A percentile compares a stretch with the other conserved stretches of the same genome.
These are phyloP conservation scores for Hymenochirus boettgeri DNA, from an alignment of 2,113 vertebrate genomes.

Conservation along the genomic window DNA sequence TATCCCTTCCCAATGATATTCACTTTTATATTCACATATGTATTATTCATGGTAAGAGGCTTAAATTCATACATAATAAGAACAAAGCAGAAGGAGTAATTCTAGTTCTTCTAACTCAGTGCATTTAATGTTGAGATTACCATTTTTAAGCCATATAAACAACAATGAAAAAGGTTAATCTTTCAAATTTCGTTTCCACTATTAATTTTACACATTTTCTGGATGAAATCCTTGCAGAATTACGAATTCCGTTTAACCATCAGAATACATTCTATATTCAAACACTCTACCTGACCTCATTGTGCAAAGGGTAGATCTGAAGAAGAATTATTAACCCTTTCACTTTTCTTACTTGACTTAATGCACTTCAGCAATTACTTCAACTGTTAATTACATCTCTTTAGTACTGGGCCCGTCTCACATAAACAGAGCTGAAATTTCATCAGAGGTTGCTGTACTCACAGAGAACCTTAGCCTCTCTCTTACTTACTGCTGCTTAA, in stretches of 20 bases:
- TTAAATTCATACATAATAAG: slow-evolving; percentile 43
- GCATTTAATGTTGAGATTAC: slow-evolving; percentile 43
- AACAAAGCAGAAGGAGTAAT: slow-evolving; percentile 36
- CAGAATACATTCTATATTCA: slow-evolving; percentile 18
- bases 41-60: slow-evolving; percentile 42
- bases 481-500: background rate
- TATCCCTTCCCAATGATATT: slow-evolving; percentile 33
- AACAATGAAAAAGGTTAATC: slow-evolving; percentile 35
- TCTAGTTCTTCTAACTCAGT: slow-evolving; percentile 41
- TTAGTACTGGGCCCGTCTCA: background rate
- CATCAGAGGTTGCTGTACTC: background rate
- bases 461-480: background rate
- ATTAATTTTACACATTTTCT: slow-evolving; percentile 31
- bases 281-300: slow-evolving; percentile 4
- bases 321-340: slow-evolving; percentile 4
- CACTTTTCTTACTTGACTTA: slow-evolving; percentile 4
- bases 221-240: slow-evolving; percentile 29
- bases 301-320: background rate
- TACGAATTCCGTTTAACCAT: slow-evolving; percentile 13
- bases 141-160: slow-evolving; percentile 43
- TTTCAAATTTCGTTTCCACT: slow-evolving; percentile 25
- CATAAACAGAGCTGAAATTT: slow-evolving; percentile 1
- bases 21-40: slow-evolving; percentile 40
- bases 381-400: background rate
- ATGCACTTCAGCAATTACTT: slow-evolving; percentile 2